A percentile compares a stretch with the other conserved stretches of the same genome.
phyloP scores from a whole-genome alignment of 2,888 invertebrate species.

The Ochropleura leucogaster region DNA sequence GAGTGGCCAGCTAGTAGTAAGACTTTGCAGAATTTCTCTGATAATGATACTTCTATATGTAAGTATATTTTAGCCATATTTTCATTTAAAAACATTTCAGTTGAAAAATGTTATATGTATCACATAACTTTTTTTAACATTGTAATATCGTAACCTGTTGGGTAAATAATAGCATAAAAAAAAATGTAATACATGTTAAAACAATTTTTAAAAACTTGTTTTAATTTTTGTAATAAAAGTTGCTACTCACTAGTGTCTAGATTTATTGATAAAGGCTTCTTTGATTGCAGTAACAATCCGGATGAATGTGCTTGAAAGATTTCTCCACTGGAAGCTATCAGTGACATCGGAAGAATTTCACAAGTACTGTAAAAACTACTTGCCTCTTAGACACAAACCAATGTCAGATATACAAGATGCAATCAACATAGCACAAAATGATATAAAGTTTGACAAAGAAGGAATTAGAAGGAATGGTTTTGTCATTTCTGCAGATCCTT shows the following conservation, averaged over 20 bases:
- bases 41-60: conserved; percentile 80
- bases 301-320: conserved; percentile 82
- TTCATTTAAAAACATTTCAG: not conserved
- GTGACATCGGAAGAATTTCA: conserved; percentile 80
- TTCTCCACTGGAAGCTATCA: conserved; percentile 80
- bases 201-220: not conserved
- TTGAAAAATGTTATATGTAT: not conserved
- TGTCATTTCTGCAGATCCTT: conserved; percentile 90
- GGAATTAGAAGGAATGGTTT: conserved; percentile 91
- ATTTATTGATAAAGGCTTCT: not conserved
- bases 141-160: not conserved
- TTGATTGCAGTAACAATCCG: conserved; percentile 81
- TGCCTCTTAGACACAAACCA: conserved; percentile 83
- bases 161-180: too few species aligned
- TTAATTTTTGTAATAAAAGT: not conserved
- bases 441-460: conserved; percentile 89
- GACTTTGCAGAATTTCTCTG: conserved; percentile 72
- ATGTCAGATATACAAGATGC: conserved; percentile 88
- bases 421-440: conserved; percentile 88
- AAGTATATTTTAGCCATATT: conserved; percentile 64
- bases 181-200: not conserved
- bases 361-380: conserved; percentile 82
- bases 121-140: not conserved
- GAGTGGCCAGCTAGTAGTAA: conserved; percentile 80
- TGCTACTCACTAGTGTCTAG: not conserved